Percentiles rank a stretch among this genome's conserved stretches.
Conservation (phyloP, 2,888 invertebrate genomes). For the Bombylius discolor region DNA sequence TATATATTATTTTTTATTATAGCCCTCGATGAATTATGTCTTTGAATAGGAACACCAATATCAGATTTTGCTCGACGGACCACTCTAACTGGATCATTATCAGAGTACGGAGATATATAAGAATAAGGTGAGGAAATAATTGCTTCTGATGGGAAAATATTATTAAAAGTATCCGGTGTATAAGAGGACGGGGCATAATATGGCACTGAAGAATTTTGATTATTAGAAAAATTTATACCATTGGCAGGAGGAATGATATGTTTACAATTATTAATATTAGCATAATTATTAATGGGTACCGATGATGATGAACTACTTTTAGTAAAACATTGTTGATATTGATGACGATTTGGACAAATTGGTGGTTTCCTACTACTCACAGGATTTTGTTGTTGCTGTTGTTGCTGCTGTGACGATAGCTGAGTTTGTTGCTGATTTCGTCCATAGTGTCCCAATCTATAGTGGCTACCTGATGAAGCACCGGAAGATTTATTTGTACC, state of each 20-base stretch:
- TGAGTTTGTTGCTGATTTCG: too few species aligned
- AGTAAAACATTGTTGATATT: slow-evolving; percentile 17
- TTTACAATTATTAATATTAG: slow-evolving; percentile 13
- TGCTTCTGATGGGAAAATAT: slow-evolving; percentile 13
- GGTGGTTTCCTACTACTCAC: slow-evolving; percentile 19
- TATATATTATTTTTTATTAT: slow-evolving; percentile 7
- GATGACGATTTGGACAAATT: slow-evolving; percentile 24
- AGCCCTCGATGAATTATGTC: slow-evolving; percentile 21
- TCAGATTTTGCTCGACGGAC: slow-evolving; percentile 33
- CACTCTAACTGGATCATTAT: slow-evolving; percentile 18
- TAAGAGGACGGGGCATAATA: slow-evolving; percentile 32
- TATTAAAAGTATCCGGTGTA: slow-evolving; percentile 36
- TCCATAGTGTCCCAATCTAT: slow-evolving; percentile 29
- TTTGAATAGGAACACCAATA: slow-evolving; percentile 30
- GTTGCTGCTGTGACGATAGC: not conserved
- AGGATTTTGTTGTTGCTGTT: slow-evolving; percentile 10
- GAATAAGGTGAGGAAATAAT: slow-evolving; percentile 21
- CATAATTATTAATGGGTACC: slow-evolving; percentile 16
- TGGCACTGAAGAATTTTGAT: too few species aligned
- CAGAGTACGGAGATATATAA: slow-evolving; percentile 15
- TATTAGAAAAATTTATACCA: slow-evolving; percentile 8
- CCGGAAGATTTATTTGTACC: slow-evolving; percentile 37
- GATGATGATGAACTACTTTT: slow-evolving; percentile 13
- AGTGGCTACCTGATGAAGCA: slow-evolving; percentile 36
- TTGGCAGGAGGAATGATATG: slow-evolving; percentile 22